phyloP scores from a whole-genome alignment of 2,797 vertebrate species.

The Syngnathus acus region DNA sequence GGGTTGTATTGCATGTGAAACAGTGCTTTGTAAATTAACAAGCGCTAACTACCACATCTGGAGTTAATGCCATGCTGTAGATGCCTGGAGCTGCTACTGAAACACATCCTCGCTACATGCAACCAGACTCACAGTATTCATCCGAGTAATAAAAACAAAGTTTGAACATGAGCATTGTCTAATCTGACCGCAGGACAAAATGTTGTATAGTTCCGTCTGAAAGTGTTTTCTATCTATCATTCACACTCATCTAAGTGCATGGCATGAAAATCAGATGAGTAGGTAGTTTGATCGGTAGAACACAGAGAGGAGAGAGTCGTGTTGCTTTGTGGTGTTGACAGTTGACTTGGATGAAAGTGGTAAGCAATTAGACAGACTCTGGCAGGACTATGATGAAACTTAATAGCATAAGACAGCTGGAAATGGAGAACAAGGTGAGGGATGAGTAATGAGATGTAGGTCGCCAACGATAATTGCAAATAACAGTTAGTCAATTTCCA shows the following conservation, averaged over 20 bases:
- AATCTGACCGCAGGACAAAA: background rate
- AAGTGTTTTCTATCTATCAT: no score
- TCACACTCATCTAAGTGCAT: background rate
- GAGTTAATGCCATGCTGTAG: background rate
- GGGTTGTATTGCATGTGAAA: background rate
- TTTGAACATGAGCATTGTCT: background rate
- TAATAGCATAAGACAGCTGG: background rate
- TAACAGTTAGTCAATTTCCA: background rate
- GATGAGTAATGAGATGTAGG: conserved; percentile 1
- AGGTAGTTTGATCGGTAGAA: background rate
- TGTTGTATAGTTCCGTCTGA: no score
- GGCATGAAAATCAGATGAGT: background rate
- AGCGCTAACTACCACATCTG: background rate
- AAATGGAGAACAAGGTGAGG: background rate
- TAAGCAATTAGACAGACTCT: background rate
- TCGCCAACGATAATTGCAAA: background rate
- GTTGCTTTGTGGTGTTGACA: background rate
- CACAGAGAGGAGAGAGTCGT: background rate
- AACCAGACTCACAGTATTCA: background rate
- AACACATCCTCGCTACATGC: background rate
- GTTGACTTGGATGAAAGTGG: background rate
- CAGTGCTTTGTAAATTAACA: background rate
- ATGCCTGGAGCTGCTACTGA: background rate
- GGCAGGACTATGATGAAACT: background rate
- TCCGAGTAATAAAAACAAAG: background rate